These are phyloP conservation scores for Rhyacophila evoluta DNA, from an alignment of 2,888 invertebrate species.

Conservation along the genomic window DNA sequence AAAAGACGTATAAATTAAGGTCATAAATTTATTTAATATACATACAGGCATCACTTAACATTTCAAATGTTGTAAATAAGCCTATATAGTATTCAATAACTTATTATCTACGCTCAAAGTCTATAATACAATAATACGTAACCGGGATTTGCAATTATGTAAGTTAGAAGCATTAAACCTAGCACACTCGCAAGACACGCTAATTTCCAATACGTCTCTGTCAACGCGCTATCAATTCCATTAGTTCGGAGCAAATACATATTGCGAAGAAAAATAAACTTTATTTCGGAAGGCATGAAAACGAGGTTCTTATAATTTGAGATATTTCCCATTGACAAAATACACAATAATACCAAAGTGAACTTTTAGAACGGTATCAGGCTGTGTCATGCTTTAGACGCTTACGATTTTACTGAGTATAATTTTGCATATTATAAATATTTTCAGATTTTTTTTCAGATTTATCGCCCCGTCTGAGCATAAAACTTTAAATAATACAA, in stretches of 20 bases:
- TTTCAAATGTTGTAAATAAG: too few relatives aligned
- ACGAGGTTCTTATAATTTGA: neutral
- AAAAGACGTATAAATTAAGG: neutral
- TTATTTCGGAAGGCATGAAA: neutral
- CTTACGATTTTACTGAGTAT: neutral
- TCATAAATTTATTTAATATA: neutral
- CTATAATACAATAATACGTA: neutral
- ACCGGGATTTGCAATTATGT: neutral
- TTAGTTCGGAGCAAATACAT: neutral
- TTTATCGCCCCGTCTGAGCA: neutral
- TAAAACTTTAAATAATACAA: neutral
- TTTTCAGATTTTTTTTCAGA: constrained; percentile 9
- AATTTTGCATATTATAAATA: neutral
- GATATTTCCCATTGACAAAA: neutral
- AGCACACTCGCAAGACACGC: neutral
- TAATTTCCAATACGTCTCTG: neutral
- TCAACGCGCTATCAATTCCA: neutral
- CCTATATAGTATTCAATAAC: too few relatives aligned
- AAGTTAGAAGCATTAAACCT: too few relatives aligned
- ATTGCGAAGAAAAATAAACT: neutral
- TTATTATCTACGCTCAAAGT: neutral
- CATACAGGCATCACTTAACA: too few relatives aligned
- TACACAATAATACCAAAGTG: neutral
- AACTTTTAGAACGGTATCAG: neutral
- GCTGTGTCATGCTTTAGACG: neutral